Evolutionary conservation across 2,888 invertebrate genomes (phyloP).

Genomic region (Chrysolina oricalcia): DNA sequence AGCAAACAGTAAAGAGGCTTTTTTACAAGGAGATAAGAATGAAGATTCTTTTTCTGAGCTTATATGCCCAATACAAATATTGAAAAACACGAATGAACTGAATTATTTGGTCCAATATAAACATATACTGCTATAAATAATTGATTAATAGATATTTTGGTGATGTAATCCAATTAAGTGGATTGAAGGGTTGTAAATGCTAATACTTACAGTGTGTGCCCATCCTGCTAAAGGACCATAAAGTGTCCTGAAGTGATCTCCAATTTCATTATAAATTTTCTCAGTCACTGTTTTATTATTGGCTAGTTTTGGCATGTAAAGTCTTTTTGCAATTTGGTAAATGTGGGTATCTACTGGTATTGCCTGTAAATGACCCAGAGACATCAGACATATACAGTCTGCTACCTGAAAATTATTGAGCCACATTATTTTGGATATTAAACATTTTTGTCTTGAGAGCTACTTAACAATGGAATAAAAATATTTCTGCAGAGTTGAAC

Average conservation of each 20-base stretch:
- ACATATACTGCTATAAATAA: no score
- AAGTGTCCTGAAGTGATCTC: conserved; percentile 83
- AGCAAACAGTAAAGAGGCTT: no score
- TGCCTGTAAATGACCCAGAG: conserved; percentile 88
- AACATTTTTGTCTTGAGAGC: no score
- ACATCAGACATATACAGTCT: conserved; percentile 98
- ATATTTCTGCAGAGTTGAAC: not conserved
- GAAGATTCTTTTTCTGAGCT: no score
- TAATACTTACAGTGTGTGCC: conserved; percentile 89
- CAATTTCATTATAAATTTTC: conserved; percentile 90
- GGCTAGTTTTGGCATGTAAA: conserved; percentile 85
- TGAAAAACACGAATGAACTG: no score
- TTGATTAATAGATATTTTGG: no score
- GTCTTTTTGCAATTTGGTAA: conserved; percentile 88
- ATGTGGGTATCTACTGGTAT: conserved; percentile 98
- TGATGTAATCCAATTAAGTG: not conserved
- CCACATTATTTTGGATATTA: no score
- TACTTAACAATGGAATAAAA: no score
- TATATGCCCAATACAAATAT: no score
- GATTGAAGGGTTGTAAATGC: not conserved
- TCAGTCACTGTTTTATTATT: conserved; percentile 86
- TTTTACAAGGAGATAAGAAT: no score
- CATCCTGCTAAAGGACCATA: conserved; percentile 94
- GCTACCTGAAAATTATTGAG: conserved; percentile 81
- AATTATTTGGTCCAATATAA: no score